Conservation (phyloP, 2,888 invertebrate species). For the Omphaloscelis lunosa region DNA sequence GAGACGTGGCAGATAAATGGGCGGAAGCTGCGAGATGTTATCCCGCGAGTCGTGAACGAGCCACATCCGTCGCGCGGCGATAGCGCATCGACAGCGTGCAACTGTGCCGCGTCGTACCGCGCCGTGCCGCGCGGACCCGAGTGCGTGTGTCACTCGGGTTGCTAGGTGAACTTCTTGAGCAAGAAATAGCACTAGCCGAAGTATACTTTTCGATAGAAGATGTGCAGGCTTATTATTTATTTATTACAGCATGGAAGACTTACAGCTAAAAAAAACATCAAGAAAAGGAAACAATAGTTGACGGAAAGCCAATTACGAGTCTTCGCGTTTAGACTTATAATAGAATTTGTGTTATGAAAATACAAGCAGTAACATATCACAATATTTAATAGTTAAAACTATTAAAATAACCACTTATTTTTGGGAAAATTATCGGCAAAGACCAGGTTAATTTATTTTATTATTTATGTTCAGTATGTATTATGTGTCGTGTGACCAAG, state of each 20-base stretch:
- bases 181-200: not conserved
- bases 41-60: conserved; percentile 67
- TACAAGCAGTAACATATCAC: too few species aligned
- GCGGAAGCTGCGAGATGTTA: conserved; percentile 75
- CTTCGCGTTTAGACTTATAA: too few species aligned
- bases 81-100: conserved; percentile 64
- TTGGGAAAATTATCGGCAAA: not conserved
- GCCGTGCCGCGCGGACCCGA: not conserved
- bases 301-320: too few species aligned
- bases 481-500: not conserved
- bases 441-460: not conserved
- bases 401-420: too few species aligned
- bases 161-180: not conserved
- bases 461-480: not conserved
- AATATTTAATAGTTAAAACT: too few species aligned
- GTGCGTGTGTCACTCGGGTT: not conserved
- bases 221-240: not conserved
- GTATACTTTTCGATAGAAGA: not conserved
- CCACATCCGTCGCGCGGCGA: conserved; percentile 69
- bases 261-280: too few species aligned
- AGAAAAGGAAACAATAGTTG: too few species aligned
- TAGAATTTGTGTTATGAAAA: too few species aligned
- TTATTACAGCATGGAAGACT: too few species aligned
- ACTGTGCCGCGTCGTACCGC: conserved; percentile 2
- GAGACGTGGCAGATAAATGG: conserved; percentile 75